Percentiles rank a stretch among this genome's conserved stretches.
Conservation (phyloP, 2,888 invertebrate genomes). For the Rosalia funebris region DNA sequence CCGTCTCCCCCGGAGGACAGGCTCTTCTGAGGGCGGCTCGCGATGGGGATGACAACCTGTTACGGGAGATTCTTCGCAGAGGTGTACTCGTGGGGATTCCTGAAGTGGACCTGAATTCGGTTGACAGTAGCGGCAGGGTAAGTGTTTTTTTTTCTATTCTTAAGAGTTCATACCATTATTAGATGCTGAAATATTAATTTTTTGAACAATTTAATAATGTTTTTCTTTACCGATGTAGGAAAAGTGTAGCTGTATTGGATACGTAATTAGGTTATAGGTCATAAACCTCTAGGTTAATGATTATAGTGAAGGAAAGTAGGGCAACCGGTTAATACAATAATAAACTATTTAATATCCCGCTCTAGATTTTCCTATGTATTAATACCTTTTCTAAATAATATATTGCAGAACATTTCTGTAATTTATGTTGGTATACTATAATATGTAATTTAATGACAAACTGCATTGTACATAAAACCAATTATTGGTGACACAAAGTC, state of each 20-base stretch:
- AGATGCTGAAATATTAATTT: too few relatives aligned
- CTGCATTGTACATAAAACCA: too few relatives aligned
- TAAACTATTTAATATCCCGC: slow-evolving; percentile 13
- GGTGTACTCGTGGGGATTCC: slow-evolving; percentile 60
- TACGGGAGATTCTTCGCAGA: slow-evolving; percentile 63
- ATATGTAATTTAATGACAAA: too few relatives aligned
- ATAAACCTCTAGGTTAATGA: neutral
- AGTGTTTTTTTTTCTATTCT: slow-evolving; percentile 59
- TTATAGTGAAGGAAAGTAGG: neutral
- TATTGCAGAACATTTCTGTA: too few relatives aligned
- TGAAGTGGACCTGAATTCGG: slow-evolving; percentile 66
- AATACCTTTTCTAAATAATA: neutral
- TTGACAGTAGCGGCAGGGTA: slow-evolving; percentile 70
- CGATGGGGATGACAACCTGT: slow-evolving; percentile 66
- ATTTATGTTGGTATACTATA: too few relatives aligned
- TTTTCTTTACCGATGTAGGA: too few relatives aligned
- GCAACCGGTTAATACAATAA: slow-evolving; percentile 4
- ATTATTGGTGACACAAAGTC: too few relatives aligned
- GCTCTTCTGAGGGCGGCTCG: slow-evolving; percentile 67
- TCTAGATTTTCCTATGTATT: neutral
- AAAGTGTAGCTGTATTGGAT: too few relatives aligned
- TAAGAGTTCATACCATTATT: too few relatives aligned
- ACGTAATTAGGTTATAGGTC: neutral
- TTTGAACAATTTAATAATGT: too few relatives aligned
- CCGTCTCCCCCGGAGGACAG: slow-evolving; percentile 55